phyloP scores from a whole-genome alignment of 2,888 invertebrate species.

The Rhamphomyia laevipes region DNA sequence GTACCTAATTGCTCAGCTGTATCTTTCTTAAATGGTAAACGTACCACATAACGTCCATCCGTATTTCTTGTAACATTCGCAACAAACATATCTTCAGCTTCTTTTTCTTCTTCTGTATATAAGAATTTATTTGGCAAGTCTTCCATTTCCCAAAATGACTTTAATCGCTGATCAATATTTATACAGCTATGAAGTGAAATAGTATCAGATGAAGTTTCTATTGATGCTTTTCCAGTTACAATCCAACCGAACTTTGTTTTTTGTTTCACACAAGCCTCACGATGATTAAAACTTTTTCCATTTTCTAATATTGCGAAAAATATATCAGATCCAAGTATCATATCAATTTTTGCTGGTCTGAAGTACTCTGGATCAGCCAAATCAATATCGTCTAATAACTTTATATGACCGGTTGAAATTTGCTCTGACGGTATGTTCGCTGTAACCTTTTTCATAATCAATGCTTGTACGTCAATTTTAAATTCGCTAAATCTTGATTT shows the following conservation, averaged over 20 bases:
- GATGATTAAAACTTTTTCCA: neutral
- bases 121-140: neutral
- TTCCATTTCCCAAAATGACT: neutral
- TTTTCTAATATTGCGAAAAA: neutral
- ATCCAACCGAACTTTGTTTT: neutral
- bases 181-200: neutral
- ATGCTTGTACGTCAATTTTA: neutral
- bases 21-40: no score
- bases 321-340: neutral
- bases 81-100: neutral
- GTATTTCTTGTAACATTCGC: neutral
- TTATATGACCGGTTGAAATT: neutral
- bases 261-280: neutral
- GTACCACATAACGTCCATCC: no score
- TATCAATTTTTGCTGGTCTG: neutral
- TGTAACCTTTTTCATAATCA: neutral
- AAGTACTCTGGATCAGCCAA: neutral
- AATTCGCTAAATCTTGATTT: neutral
- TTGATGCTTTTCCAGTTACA: neutral
- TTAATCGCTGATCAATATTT: neutral
- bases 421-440: neutral
- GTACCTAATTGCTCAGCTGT: no score
- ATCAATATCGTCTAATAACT: neutral
- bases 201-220: neutral
- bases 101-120: neutral